These are phyloP conservation scores for Eupleurogrammus muticus DNA, from an alignment of 2,797 vertebrate species.

Conservation along the genomic window DNA sequence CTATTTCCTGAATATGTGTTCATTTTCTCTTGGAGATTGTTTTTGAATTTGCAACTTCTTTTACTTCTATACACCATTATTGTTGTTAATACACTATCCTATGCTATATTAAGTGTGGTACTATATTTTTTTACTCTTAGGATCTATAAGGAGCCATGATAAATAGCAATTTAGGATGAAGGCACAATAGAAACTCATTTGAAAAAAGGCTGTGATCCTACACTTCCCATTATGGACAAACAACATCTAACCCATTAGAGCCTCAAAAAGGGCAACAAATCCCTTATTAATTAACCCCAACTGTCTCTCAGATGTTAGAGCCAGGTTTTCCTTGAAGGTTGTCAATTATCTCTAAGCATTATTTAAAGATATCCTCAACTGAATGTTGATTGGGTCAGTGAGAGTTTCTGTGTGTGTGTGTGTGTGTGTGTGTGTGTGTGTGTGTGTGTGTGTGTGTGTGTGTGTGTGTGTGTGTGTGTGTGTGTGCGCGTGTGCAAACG, in stretches of 20 bases:
- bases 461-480: conserved; percentile 25
- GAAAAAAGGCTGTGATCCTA: background rate
- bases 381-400: conserved; percentile 49
- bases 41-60: too few relatives aligned
- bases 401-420: conserved; percentile 31
- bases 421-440: conserved; percentile 29
- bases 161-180: background rate
- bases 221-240: background rate
- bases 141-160: background rate
- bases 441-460: conserved; percentile 26
- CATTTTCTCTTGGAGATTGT: too few relatives aligned
- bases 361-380: conserved; percentile 50
- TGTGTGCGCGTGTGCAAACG: conserved; percentile 31
- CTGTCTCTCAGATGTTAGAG: conserved; percentile 26
- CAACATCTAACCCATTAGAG: background rate
- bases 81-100: too few relatives aligned
- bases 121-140: too few relatives aligned
- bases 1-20: too few relatives aligned
- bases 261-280: background rate
- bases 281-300: conserved; percentile 34
- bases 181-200: background rate
- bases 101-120: too few relatives aligned
- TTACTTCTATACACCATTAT: too few relatives aligned
- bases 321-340: conserved; percentile 36
- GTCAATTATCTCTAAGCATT: conserved; percentile 40